These are phyloP conservation scores for Stigmatopora nigra DNA, from an alignment of 2,113 vertebrate species.

Conservation along the genomic window DNA sequence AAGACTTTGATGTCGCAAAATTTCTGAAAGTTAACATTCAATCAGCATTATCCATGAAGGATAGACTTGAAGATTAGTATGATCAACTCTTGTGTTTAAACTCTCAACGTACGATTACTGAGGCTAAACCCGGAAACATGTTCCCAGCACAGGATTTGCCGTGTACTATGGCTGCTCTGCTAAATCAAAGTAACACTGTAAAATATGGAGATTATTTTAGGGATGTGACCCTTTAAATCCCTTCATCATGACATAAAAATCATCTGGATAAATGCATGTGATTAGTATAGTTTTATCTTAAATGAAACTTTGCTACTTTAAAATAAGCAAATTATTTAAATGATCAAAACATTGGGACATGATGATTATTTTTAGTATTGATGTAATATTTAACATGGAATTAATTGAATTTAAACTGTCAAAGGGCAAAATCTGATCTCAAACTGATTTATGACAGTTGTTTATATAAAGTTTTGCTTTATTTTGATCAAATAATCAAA, in stretches of 20 bases:
- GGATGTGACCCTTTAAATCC: constrained; percentile 3
- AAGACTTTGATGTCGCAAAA: not conserved
- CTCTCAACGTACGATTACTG: constrained; percentile 16
- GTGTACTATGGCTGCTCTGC: constrained; percentile 1
- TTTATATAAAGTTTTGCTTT: too few relatives aligned
- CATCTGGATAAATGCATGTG: not conserved
- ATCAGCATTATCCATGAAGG: not conserved
- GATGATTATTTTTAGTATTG: not conserved
- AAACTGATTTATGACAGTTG: too few relatives aligned
- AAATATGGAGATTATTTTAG: constrained; percentile 21
- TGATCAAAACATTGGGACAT: not conserved
- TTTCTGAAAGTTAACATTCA: constrained; percentile 1
- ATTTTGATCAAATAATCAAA: too few relatives aligned
- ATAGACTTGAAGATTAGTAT: constrained; percentile 8
- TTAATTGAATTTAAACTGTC: too few relatives aligned
- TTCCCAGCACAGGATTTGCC: constrained; percentile 1
- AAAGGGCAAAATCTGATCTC: too few relatives aligned
- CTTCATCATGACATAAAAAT: not conserved
- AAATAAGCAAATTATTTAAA: not conserved
- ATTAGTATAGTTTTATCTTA: too few relatives aligned
- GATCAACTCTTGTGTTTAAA: constrained; percentile 15
- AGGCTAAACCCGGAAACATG: constrained; percentile 20
- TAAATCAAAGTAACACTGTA: constrained; percentile 16
- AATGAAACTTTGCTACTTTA: not conserved
- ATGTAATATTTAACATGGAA: too few relatives aligned